A percentile compares a stretch with the other conserved stretches of the same genome.
Conservation (phyloP, 35 echinoderm and acorn worm species). For the Heliocidaris tuberculata region DNA sequence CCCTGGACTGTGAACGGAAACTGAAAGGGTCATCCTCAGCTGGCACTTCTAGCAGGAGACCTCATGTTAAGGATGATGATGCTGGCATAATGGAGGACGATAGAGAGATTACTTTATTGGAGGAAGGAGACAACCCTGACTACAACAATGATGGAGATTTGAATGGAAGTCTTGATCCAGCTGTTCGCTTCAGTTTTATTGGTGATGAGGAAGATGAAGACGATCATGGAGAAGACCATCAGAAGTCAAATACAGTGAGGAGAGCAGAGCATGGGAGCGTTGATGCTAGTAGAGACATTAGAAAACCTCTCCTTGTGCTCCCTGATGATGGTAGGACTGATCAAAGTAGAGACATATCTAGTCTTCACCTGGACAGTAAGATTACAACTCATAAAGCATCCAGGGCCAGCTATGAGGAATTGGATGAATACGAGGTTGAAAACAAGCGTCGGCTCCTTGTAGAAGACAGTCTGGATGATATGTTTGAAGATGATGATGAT, state of each 20-base stretch:
- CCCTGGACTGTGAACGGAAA: neutral
- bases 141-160: neutral
- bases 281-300: neutral
- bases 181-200: constrained; percentile 16
- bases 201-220: neutral
- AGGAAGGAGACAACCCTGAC: neutral
- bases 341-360: neutral
- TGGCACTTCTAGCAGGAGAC: neutral
- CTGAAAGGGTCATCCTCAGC: neutral
- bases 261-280: neutral
- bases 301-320: neutral
- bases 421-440: neutral
- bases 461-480: constrained; percentile 23
- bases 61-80: neutral
- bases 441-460: neutral
- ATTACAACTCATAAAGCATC: no score
- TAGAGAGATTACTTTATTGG: neutral
- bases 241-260: neutral
- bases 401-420: neutral
- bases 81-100: neutral
- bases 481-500: constrained; percentile 37
- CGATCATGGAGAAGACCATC: neutral
- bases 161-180: constrained; percentile 40
- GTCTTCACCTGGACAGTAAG: neutral
- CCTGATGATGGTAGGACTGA: neutral